These are phyloP conservation scores for Harmothoe impar DNA, from an alignment of 2,888 invertebrate species.

Conservation along the genomic window DNA sequence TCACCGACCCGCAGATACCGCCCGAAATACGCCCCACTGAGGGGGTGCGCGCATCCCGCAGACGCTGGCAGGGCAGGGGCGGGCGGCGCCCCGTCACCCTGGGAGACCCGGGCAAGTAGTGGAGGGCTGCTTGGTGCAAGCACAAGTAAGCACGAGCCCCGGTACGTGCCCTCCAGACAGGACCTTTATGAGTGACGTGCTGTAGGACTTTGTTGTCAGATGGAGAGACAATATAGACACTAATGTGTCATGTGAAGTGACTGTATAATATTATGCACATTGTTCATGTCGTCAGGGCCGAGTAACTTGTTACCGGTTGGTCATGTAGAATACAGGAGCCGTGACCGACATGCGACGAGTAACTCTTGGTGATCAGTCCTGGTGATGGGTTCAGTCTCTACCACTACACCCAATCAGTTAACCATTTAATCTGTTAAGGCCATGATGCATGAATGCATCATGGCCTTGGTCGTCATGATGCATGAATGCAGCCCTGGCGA, in stretches of 20 bases:
- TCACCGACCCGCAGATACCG: background rate
- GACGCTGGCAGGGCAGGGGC: background rate
- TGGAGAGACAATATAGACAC: background rate
- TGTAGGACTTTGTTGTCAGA: background rate
- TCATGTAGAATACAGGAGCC: no score
- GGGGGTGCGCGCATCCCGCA: background rate
- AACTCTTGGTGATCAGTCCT: no score
- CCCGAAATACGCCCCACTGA: background rate
- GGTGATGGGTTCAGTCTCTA: no score
- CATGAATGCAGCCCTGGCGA: no score
- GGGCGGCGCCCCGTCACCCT: background rate
- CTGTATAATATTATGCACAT: background rate
- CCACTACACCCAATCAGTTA: no score
- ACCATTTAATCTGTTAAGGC: no score
- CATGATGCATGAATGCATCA: no score
- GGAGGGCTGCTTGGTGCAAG: background rate
- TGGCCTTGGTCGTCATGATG: no score
- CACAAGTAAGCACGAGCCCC: background rate
- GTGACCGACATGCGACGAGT: no score
- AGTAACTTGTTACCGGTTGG: no score
- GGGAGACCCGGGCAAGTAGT: background rate
- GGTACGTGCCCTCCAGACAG: background rate
- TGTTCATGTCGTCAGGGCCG: no score
- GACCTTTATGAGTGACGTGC: background rate
- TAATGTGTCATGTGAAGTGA: background rate